Evolutionary conservation across 2,888 invertebrate genomes (phyloP).

Genomic region (Napeogenes sylphis): DNA sequence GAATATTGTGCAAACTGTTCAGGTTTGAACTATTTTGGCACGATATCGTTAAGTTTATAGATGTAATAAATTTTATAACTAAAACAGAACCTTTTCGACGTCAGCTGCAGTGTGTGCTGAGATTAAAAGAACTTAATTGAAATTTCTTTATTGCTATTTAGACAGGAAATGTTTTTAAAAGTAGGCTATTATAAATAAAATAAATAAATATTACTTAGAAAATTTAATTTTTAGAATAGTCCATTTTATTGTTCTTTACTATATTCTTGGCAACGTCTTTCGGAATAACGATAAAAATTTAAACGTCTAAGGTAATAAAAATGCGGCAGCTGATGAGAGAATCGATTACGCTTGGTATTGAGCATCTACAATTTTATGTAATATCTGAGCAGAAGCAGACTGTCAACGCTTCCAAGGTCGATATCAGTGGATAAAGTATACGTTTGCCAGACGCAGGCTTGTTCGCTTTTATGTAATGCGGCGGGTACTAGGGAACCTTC

Average conservation of each 20-base stretch:
- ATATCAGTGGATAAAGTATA: conserved; percentile 32
- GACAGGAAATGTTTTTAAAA: too few relatives aligned
- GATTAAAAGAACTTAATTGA: conserved; percentile 41
- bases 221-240: too few relatives aligned
- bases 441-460: conserved; percentile 42
- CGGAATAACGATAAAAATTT: conserved; percentile 4
- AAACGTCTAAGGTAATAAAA: conserved; percentile 15
- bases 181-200: background rate
- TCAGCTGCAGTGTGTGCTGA: conserved; percentile 40
- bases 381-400: conserved; percentile 21
- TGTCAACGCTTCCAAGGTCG: conserved; percentile 29
- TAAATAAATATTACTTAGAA: background rate
- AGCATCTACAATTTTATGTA: conserved; percentile 22
- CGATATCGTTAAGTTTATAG: conserved; percentile 19
- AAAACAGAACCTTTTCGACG: conserved; percentile 57
- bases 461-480: conserved; percentile 48
- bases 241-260: background rate
- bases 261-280: background rate
- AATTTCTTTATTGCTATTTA: background rate
- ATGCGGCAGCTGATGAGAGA: conserved; percentile 23
- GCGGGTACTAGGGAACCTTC: conserved; percentile 40
- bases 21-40: conserved; percentile 33
- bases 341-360: conserved; percentile 23
- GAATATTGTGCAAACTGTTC: conserved; percentile 17
- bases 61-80: conserved; percentile 54